Evolutionary conservation across 2,113 vertebrate genomes (phyloP).

Genomic region (Eulemur macaco): DNA sequence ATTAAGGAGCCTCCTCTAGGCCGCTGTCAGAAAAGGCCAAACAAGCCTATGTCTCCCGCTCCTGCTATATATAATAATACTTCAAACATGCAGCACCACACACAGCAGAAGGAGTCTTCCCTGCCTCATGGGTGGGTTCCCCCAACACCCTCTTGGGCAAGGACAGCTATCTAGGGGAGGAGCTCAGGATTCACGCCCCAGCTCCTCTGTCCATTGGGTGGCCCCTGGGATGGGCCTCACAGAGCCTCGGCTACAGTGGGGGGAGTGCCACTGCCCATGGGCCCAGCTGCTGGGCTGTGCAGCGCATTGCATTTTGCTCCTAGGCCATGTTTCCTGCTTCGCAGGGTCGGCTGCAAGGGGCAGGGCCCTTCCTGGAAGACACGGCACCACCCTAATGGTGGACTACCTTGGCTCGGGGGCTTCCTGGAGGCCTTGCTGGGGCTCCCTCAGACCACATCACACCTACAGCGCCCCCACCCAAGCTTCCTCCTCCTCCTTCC

Average conservation of each 20-base stretch:
- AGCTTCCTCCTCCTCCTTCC: not conserved
- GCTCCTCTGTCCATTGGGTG: not conserved
- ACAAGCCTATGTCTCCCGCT: not conserved
- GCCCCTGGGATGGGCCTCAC: accelerated
- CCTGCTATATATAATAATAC: too few relatives aligned
- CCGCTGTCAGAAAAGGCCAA: not conserved
- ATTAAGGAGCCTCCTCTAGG: not conserved
- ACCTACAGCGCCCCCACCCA: not conserved
- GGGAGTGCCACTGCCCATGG: not conserved
- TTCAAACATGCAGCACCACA: not conserved
- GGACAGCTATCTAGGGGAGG: not conserved
- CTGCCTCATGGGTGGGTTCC: too few relatives aligned
- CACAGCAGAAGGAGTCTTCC: not conserved
- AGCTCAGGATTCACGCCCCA: not conserved
- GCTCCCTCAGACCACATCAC: not conserved
- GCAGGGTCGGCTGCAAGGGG: not conserved
- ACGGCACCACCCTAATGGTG: accelerated
- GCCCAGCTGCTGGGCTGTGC: not conserved
- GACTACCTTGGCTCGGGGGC: not conserved
- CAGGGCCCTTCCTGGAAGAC: not conserved
- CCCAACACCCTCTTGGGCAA: not conserved
- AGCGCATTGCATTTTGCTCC: not conserved
- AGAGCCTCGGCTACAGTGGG: not conserved
- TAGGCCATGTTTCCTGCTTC: not conserved
- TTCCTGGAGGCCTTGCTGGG: not conserved